Evolutionary conservation across 2,797 vertebrate genomes (phyloP).

Genomic region (Galago senegalensis): DNA sequence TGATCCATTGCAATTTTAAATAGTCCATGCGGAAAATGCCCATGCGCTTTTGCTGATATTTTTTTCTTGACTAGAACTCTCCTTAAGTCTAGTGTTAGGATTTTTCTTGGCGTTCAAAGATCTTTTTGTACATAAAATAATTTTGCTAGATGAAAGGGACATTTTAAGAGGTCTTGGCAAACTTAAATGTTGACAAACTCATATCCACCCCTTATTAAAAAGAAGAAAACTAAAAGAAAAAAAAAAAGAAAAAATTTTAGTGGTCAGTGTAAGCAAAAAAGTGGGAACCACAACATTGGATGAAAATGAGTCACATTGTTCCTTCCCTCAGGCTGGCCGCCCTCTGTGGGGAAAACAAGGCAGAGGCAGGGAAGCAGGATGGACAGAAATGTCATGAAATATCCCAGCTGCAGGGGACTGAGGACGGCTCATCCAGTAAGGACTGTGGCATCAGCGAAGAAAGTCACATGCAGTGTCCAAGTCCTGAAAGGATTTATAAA

Average conservation of each 20-base stretch:
- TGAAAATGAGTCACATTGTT: neutral
- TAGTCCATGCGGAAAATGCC: neutral
- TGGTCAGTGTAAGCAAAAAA: neutral
- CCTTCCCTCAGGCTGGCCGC: neutral
- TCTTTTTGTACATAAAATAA: neutral
- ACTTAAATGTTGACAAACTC: constrained; percentile 47
- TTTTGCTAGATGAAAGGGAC: constrained; percentile 16
- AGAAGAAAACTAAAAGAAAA: neutral
- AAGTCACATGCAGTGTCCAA: neutral
- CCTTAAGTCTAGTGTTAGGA: neutral
- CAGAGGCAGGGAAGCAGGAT: neutral
- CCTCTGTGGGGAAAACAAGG: neutral
- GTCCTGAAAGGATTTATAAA: neutral
- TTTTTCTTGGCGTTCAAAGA: neutral
- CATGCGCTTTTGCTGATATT: neutral
- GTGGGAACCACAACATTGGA: neutral
- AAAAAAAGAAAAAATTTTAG: neutral
- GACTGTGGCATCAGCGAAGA: neutral
- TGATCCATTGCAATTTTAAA: neutral
- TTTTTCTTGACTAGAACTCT: neutral
- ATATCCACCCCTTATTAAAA: neutral
- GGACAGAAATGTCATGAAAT: neutral
- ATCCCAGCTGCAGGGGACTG: neutral
- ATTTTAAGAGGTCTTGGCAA: constrained; percentile 40
- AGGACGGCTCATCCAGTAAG: neutral